Evolutionary conservation across 2,888 invertebrate species (phyloP).

Genomic region (Andrena fulva): DNA sequence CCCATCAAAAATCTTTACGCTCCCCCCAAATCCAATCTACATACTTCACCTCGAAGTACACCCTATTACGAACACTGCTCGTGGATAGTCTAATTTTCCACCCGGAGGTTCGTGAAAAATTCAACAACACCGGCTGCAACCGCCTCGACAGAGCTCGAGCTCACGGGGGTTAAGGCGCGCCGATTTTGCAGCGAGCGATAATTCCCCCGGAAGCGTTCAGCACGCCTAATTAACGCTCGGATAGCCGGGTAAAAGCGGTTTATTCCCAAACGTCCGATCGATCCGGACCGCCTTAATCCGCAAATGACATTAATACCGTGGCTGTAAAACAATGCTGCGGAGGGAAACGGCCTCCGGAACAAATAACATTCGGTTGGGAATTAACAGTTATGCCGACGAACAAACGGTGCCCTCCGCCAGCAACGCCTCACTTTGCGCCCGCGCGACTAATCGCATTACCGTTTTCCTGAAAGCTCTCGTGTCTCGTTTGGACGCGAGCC

Average conservation of each 20-base stretch:
- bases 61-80: not conserved
- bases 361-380: conserved; percentile 59
- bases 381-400: conserved; percentile 63
- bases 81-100: not conserved
- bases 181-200: conserved; percentile 27
- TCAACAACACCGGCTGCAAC: not conserved
- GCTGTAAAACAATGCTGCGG: conserved; percentile 49
- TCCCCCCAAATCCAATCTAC: not conserved
- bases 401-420: conserved; percentile 45
- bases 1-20: not conserved
- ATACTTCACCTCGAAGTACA: not conserved
- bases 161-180: conserved; percentile 9
- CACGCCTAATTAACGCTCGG: conserved; percentile 22
- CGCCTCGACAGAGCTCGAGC: not conserved
- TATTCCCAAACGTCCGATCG: conserved; percentile 49
- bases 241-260: conserved; percentile 38
- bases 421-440: conserved; percentile 52
- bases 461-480: conserved; percentile 63
- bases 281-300: conserved; percentile 44
- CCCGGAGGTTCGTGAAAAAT: not conserved
- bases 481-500: conserved; percentile 44
- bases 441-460: conserved; percentile 72
- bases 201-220: not conserved
- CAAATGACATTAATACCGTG: conserved; percentile 54
- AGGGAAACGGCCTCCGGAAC: conserved; percentile 24